Evolutionary conservation across 2,113 vertebrate genomes (phyloP).

Genomic region (Hypomesus transpacificus): DNA sequence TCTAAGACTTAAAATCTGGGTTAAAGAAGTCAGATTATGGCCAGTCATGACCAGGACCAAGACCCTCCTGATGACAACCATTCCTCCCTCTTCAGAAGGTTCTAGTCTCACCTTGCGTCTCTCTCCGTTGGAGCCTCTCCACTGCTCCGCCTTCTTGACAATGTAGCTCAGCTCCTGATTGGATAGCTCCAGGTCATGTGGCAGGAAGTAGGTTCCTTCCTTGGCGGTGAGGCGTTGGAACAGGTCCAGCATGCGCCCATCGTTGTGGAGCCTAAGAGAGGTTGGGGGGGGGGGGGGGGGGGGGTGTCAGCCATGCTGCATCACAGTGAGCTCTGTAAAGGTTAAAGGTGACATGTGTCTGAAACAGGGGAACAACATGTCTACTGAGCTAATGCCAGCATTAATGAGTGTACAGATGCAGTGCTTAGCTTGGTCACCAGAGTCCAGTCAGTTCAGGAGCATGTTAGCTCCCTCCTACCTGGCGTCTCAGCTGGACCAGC

Average conservation of each 20-base stretch:
- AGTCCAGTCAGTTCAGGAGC: too few relatives aligned
- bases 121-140: slow-evolving; percentile 86
- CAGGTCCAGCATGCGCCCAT: slow-evolving; percentile 80
- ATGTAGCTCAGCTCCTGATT: slow-evolving; percentile 86
- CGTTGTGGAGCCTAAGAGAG: slow-evolving; percentile 73
- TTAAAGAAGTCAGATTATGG: slow-evolving; percentile 35
- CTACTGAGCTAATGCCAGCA: slow-evolving; percentile 20
- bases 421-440: slow-evolving; percentile 3
- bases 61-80: slow-evolving; percentile 9
- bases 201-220: slow-evolving; percentile 80
- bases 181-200: slow-evolving; percentile 87
- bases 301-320: slow-evolving; percentile 17
- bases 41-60: not conserved
- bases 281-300: slow-evolving; percentile 25
- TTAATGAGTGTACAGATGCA: slow-evolving; percentile 10
- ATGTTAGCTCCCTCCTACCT: too few relatives aligned
- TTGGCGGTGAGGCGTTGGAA: slow-evolving; percentile 76
- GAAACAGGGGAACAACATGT: slow-evolving; percentile 2
- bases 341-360: slow-evolving; percentile 22
- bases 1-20: slow-evolving; percentile 41
- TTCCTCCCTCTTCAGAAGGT: not conserved
- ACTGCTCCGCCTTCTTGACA: slow-evolving; percentile 85
- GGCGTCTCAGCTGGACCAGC: not conserved
- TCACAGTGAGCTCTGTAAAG: slow-evolving; percentile 18
- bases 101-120: slow-evolving; percentile 79